Percentiles rank a stretch among this genome's conserved stretches.
These are phyloP conservation scores for Epiblema foenella DNA, from an alignment of 2,888 invertebrate species.

Conservation along the genomic window DNA sequence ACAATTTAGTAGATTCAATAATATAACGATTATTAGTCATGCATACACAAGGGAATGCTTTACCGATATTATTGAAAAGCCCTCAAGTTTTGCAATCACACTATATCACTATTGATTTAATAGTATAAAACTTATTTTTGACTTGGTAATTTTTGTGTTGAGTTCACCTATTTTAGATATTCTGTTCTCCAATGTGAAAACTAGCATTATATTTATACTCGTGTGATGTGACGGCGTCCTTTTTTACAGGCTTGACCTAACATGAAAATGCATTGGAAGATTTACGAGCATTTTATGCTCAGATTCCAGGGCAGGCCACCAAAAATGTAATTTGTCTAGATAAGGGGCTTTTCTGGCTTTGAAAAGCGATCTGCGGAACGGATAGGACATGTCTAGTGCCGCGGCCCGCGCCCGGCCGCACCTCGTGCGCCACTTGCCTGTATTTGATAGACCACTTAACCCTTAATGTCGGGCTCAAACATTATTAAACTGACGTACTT, in stretches of 20 bases:
- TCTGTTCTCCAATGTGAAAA: conserved; percentile 1
- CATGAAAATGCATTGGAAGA: conserved; percentile 70
- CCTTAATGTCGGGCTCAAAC: conserved; percentile 25
- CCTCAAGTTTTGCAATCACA: no score
- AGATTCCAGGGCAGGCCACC: conserved; percentile 63
- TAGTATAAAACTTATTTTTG: no score
- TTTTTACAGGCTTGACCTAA: conserved; percentile 66
- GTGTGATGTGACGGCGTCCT: conserved; percentile 49
- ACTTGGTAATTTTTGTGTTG: no score
- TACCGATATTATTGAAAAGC: no score
- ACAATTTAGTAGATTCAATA: no score
- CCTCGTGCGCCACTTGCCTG: conserved; percentile 13
- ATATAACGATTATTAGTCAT: no score
- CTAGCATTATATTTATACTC: conserved; percentile 39
- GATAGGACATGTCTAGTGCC: conserved; percentile 46
- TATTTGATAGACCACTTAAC: conserved; percentile 33
- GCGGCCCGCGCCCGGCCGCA: conserved; percentile 15
- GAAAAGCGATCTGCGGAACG: conserved; percentile 54
- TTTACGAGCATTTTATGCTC: conserved; percentile 67
- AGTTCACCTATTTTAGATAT: not conserved
- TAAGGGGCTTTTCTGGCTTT: conserved; percentile 54
- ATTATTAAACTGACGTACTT: conserved; percentile 22
- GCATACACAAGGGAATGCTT: no score
- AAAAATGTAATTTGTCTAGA: conserved; percentile 69
- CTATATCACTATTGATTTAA: no score